A percentile compares a stretch with the other conserved stretches of the same genome.
Evolutionary conservation across 2,797 vertebrate genomes (phyloP).

Genomic region (Spinus olivaceus): DNA sequence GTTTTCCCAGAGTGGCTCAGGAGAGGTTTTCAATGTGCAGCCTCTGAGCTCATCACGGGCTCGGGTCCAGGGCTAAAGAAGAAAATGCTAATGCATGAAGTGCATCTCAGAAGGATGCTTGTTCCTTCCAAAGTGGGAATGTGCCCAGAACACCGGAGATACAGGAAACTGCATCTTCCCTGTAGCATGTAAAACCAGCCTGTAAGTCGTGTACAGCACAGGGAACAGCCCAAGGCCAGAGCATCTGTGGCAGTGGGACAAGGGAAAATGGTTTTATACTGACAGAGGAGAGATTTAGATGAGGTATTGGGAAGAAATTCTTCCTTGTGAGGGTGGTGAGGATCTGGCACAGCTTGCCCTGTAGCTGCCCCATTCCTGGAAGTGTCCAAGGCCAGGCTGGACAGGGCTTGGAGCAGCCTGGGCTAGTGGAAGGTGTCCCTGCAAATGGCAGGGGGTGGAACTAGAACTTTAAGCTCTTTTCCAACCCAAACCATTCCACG

Average conservation of each 20-base stretch:
- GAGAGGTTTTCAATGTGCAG: background rate
- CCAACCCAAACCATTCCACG: background rate
- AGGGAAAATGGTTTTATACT: background rate
- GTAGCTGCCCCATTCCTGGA: background rate
- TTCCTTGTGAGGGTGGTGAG: background rate
- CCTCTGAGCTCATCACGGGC: background rate
- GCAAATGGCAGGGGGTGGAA: background rate
- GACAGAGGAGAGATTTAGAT: background rate
- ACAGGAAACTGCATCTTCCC: background rate
- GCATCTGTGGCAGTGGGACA: background rate
- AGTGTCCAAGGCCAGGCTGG: background rate
- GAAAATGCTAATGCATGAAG: background rate
- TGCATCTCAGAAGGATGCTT: background rate
- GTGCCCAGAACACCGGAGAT: background rate
- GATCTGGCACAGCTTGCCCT: background rate
- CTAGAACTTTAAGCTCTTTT: background rate
- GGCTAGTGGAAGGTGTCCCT: background rate
- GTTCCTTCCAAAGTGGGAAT: background rate
- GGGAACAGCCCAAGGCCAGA: background rate
- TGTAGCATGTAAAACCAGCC: background rate
- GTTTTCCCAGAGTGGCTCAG: background rate
- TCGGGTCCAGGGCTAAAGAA: background rate
- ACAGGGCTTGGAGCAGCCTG: background rate
- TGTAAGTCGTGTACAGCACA: accelerated
- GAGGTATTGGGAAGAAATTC: background rate